A percentile compares a stretch with the other conserved stretches of the same genome.
Conservation (phyloP, 2,888 invertebrate genomes). For the Pardosa pseudoannulata region DNA sequence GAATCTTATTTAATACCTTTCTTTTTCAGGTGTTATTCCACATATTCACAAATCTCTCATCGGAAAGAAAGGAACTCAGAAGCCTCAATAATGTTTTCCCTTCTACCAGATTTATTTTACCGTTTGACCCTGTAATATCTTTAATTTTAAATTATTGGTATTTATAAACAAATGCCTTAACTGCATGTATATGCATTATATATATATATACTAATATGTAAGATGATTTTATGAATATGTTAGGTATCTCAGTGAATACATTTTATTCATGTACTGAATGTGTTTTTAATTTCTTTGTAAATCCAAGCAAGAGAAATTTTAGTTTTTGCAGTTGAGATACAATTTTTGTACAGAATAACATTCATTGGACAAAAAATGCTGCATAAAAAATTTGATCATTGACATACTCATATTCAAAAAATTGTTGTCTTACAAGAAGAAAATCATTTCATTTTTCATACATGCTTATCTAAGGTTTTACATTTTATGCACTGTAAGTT, state of each 20-base stretch:
- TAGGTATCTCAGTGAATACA: neutral
- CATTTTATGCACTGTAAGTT: conserved; percentile 40
- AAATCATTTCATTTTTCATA: conserved; percentile 27
- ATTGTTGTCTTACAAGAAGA: neutral
- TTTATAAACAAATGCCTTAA: neutral
- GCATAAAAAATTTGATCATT: neutral
- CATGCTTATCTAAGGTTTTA: conserved; percentile 26
- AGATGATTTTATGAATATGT: neutral
- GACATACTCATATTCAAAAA: neutral
- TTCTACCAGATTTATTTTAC: neutral
- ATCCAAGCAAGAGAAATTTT: no score
- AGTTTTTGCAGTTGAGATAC: no score
- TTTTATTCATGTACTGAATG: neutral
- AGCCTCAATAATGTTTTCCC: conserved; percentile 1
- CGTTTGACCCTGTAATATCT: neutral
- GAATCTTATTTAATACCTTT: no score
- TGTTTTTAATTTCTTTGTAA: no score
- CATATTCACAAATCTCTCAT: conserved; percentile 99
- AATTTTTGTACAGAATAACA: neutral
- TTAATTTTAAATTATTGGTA: neutral
- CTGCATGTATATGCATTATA: neutral
- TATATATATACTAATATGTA: neutral
- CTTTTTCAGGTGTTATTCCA: conserved; percentile 91
- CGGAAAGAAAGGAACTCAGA: conserved; percentile 90
- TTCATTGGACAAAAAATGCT: no score